phyloP scores from a whole-genome alignment of 2,888 invertebrate species.

The Merodon equestris region DNA sequence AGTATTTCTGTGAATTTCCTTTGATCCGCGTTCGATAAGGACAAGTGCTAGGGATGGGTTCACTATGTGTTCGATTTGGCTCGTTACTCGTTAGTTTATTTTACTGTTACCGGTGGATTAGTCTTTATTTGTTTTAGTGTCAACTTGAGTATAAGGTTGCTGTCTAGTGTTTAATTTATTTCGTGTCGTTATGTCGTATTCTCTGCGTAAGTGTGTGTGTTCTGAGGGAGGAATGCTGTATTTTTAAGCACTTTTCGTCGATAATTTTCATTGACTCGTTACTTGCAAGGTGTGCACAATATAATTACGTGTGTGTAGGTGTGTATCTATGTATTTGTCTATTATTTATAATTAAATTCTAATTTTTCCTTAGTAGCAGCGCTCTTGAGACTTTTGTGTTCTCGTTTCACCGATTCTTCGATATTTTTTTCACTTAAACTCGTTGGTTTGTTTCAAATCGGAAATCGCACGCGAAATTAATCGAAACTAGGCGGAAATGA shows the following conservation, averaged over 20 bases:
- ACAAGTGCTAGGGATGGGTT: conserved; percentile 3
- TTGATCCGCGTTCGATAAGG: conserved; percentile 9
- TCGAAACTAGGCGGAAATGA: conserved; percentile 29
- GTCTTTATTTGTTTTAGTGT: conserved; percentile 7
- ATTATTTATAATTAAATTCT: background rate
- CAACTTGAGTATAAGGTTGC: background rate
- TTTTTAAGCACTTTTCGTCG: conserved; percentile 34
- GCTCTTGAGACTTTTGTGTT: conserved; percentile 5
- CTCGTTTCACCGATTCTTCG: conserved; percentile 16
- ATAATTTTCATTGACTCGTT: conserved; percentile 14
- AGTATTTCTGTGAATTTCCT: background rate
- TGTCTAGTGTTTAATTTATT: conserved; percentile 8
- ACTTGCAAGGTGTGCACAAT: conserved; percentile 17
- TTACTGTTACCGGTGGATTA: background rate
- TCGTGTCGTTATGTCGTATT: conserved; percentile 43
- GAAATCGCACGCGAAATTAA: conserved; percentile 51
- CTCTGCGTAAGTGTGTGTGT: conserved; percentile 6
- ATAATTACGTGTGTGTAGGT: conserved; percentile 13
- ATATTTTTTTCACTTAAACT: conserved; percentile 31
- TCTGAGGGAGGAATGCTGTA: conserved; percentile 4
- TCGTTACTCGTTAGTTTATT: conserved; percentile 3
- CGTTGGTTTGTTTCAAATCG: conserved; percentile 41
- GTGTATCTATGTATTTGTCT: conserved; percentile 12
- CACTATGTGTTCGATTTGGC: background rate
- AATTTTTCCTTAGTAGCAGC: background rate